Conservation (phyloP, 2,888 invertebrate species). For the Nomada fucata region DNA sequence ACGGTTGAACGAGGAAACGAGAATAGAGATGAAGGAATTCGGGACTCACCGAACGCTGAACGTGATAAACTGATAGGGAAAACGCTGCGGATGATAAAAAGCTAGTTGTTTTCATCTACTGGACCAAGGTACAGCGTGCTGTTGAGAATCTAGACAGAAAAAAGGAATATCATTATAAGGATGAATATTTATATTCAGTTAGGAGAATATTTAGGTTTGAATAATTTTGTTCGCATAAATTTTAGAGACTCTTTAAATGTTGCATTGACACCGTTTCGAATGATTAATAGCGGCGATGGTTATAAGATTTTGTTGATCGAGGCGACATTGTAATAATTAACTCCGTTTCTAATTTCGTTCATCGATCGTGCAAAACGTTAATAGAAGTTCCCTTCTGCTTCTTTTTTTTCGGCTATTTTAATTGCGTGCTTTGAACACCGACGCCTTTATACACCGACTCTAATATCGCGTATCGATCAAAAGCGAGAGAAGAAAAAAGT, state of each 20-base stretch:
- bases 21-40: no score
- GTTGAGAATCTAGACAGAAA: no score
- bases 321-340: neutral
- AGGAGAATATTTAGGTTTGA: no score
- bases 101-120: no score
- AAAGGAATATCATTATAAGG: no score
- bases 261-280: no score
- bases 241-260: no score
- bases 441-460: constrained; percentile 14
- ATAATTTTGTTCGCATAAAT: no score
- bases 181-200: no score
- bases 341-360: neutral
- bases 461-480: constrained; percentile 41
- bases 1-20: neutral
- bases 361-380: neutral
- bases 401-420: constrained; percentile 16
- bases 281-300: neutral
- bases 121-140: no score
- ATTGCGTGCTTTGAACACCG: constrained; percentile 26
- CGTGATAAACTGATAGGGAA: neutral
- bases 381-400: neutral
- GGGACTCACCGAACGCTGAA: constrained; percentile 1
- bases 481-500: constrained; percentile 16
- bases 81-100: no score
- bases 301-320: neutral